Percentiles rank a stretch among this genome's conserved stretches.
Conservation (phyloP, 2,888 invertebrate species). For the Formica aserva region DNA sequence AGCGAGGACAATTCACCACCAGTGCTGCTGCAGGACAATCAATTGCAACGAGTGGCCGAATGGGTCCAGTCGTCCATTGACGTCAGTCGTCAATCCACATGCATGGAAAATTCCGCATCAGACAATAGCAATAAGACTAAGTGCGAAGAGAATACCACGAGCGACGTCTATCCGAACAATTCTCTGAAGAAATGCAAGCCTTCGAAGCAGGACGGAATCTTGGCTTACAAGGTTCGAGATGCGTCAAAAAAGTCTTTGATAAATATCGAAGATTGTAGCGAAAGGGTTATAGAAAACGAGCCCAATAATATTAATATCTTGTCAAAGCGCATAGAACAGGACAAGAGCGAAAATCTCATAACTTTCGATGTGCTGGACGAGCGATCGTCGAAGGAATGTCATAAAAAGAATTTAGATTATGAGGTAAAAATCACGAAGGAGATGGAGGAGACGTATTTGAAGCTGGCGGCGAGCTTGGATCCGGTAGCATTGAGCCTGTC, state of each 20-base stretch:
- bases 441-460: constrained; percentile 84
- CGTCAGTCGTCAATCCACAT: constrained; percentile 19
- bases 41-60: constrained; percentile 91
- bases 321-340: constrained; percentile 41
- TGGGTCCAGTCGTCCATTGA: constrained; percentile 89
- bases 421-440: constrained; percentile 83
- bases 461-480: constrained; percentile 83
- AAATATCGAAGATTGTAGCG: constrained; percentile 14
- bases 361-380: constrained; percentile 81
- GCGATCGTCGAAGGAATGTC: constrained; percentile 49
- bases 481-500: constrained; percentile 77
- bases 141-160: constrained; percentile 56
- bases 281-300: constrained; percentile 27
- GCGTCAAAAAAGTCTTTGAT: constrained; percentile 12
- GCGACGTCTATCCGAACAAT: constrained; percentile 58
- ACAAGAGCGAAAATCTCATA: constrained; percentile 77
- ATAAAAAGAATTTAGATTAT: constrained; percentile 70
- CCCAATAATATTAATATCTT: constrained; percentile 52
- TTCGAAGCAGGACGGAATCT: constrained; percentile 16
- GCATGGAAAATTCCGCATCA: constrained; percentile 64
- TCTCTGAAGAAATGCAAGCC: constrained; percentile 40
- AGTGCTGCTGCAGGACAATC: constrained; percentile 80
- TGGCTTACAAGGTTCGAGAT: constrained; percentile 6
- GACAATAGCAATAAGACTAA: constrained; percentile 55
- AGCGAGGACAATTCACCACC: constrained; percentile 81